Percentiles rank a stretch among this genome's conserved stretches.
These are phyloP conservation scores for Desmodus rotundus DNA, from an alignment of 2,113 vertebrate genomes.

Conservation along the genomic window DNA sequence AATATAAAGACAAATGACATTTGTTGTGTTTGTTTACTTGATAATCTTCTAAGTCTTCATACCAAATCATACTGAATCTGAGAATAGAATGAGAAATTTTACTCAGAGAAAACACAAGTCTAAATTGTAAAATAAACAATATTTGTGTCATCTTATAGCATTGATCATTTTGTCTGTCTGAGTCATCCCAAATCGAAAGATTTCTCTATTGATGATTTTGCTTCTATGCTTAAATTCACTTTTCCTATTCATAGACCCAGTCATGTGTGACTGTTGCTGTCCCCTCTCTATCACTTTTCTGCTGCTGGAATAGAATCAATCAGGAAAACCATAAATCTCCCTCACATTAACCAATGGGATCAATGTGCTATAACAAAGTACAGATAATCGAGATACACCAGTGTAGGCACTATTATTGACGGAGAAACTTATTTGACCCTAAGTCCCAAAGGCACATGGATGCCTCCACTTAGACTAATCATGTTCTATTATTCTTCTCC, in stretches of 20 bases:
- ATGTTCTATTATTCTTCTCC: background rate
- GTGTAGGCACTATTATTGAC: background rate
- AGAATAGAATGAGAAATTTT: background rate
- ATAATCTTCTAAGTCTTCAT: background rate
- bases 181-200: background rate
- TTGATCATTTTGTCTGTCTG: background rate
- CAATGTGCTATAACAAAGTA: background rate
- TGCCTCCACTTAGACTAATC: background rate
- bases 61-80: background rate
- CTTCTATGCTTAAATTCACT: background rate
- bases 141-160: background rate
- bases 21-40: background rate
- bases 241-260: background rate
- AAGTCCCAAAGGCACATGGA: background rate
- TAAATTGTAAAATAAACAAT: background rate
- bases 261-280: background rate
- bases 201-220: background rate
- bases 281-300: background rate
- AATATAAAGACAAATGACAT: background rate
- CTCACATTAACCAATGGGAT: background rate
- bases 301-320: background rate
- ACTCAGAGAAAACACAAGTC: background rate
- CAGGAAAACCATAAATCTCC: background rate
- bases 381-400: background rate
- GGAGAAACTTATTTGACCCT: background rate